Conservation (phyloP, 2,797 vertebrate species). For the Acridotheres tristis region DNA sequence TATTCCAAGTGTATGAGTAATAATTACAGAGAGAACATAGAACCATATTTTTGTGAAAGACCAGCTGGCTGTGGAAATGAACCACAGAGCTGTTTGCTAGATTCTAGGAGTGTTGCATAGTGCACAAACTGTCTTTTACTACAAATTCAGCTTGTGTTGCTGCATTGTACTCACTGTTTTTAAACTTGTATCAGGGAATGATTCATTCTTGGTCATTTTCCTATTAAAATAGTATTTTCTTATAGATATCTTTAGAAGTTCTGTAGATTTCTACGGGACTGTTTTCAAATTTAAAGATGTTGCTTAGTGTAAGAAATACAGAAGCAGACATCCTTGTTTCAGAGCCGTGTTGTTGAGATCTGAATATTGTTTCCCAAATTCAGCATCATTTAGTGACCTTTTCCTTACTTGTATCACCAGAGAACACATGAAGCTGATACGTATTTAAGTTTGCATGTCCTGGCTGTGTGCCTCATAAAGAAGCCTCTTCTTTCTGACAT, state of each 20-base stretch:
- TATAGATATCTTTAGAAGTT: accelerated
- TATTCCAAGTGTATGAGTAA: background rate
- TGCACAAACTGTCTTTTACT: background rate
- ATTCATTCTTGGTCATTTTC: background rate
- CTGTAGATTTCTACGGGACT: background rate
- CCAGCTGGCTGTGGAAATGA: background rate
- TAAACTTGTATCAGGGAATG: background rate
- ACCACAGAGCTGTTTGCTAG: background rate
- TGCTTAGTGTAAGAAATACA: background rate
- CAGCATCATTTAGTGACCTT: background rate
- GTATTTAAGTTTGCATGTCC: background rate
- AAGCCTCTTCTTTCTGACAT: background rate
- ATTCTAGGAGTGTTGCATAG: background rate
- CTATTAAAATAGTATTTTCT: background rate
- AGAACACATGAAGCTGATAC: background rate
- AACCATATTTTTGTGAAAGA: background rate
- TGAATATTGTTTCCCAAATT: background rate
- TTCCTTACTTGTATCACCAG: background rate
- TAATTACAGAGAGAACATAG: background rate
- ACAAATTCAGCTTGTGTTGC: background rate
- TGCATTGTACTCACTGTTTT: background rate
- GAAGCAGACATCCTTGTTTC: background rate
- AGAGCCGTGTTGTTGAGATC: background rate
- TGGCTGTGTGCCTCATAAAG: background rate
- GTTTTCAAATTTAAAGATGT: background rate